These are phyloP conservation scores for Polia nebulosa DNA, from an alignment of 2,888 invertebrate species.

Conservation along the genomic window DNA sequence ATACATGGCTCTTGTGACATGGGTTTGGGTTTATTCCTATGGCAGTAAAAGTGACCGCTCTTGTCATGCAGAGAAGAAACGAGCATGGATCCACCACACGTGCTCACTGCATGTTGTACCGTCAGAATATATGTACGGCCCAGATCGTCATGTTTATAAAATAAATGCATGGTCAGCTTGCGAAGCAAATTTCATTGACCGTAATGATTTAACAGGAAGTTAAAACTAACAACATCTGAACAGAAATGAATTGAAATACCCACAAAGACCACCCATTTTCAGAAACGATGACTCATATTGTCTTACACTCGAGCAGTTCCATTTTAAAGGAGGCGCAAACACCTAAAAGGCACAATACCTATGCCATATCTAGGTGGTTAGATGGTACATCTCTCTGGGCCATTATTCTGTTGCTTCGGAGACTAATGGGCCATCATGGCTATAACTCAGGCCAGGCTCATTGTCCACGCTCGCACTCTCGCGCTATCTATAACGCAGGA, in stretches of 20 bases:
- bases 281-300: conserved; percentile 50
- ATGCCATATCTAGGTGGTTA: conserved; percentile 77
- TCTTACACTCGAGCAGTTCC: conserved; percentile 39
- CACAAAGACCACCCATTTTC: conserved; percentile 35
- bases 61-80: background rate
- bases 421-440: conserved; percentile 88
- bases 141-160: conserved; percentile 14
- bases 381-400: conserved; percentile 73
- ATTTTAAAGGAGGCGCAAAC: conserved; percentile 52
- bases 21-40: background rate
- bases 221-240: conserved; percentile 22
- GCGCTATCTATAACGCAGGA: conserved; percentile 88
- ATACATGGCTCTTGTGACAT: no score
- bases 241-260: conserved; percentile 31
- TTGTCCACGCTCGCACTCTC: conserved; percentile 87
- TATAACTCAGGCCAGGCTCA: conserved; percentile 87
- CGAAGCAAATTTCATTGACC: conserved; percentile 20
- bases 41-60: background rate
- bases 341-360: conserved; percentile 66
- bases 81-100: background rate
- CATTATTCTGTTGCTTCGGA: conserved; percentile 87
- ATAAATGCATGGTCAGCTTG: conserved; percentile 20
- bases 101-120: background rate
- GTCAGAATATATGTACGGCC: background rate
- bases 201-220: conserved; percentile 44